Evolutionary conservation across 2,888 invertebrate species (phyloP).

Genomic region (Tuta absoluta): DNA sequence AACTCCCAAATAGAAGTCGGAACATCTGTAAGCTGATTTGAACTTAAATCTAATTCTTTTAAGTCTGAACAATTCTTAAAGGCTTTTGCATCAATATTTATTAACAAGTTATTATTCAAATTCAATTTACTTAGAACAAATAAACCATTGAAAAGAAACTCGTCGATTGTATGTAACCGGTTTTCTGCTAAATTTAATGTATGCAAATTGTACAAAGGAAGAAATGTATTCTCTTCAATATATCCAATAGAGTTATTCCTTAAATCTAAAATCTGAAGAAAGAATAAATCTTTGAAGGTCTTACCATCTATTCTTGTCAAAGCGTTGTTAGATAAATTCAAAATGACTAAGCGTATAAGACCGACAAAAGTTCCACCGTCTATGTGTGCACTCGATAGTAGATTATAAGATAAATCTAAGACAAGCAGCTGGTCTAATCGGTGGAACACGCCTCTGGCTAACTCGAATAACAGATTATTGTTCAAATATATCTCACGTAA

Average conservation of each 20-base stretch:
- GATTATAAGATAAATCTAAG: slow-evolving; percentile 92
- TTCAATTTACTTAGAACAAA: slow-evolving; percentile 92
- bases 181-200: slow-evolving; percentile 95
- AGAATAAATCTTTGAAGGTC: slow-evolving; percentile 93
- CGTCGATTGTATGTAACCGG: slow-evolving; percentile 89
- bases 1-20: slow-evolving; percentile 91
- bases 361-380: slow-evolving; percentile 93
- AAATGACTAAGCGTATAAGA: slow-evolving; percentile 90
- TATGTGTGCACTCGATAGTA: slow-evolving; percentile 90
- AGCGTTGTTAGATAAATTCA: slow-evolving; percentile 93
- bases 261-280: slow-evolving; percentile 92
- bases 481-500: slow-evolving; percentile 92
- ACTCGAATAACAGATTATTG: slow-evolving; percentile 91
- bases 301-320: slow-evolving; percentile 90
- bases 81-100: slow-evolving; percentile 87
- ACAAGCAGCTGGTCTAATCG: slow-evolving; percentile 92
- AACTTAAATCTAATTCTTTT: slow-evolving; percentile 93
- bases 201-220: slow-evolving; percentile 93
- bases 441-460: slow-evolving; percentile 92
- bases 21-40: slow-evolving; percentile 89
- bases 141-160: slow-evolving; percentile 90
- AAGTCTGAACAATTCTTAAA: slow-evolving; percentile 94
- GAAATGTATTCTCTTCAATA: slow-evolving; percentile 92
- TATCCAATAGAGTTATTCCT: slow-evolving; percentile 93
- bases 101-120: slow-evolving; percentile 91